A percentile compares a stretch with the other conserved stretches of the same genome.
Conservation (phyloP, 1,140 invertebrate species). For the Palaemon carinicauda region DNA sequence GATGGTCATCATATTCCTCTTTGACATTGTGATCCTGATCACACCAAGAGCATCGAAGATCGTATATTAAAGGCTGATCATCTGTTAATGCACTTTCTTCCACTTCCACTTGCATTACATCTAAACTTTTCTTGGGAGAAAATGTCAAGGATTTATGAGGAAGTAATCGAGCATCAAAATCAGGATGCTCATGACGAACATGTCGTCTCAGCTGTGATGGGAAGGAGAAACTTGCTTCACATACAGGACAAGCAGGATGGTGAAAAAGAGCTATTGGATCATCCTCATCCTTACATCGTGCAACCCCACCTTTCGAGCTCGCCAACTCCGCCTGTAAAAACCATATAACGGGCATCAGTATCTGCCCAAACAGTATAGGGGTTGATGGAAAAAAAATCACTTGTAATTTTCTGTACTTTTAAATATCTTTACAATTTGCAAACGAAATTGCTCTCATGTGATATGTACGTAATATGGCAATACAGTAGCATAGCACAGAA, state of each 20-base stretch:
- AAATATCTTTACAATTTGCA: not conserved
- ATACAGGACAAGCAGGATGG: slow-evolving; percentile 41
- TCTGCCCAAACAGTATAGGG: slow-evolving; percentile 7
- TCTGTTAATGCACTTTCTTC: not conserved
- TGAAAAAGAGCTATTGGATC: not conserved
- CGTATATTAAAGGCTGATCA: not conserved
- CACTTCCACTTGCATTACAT: slow-evolving; percentile 27
- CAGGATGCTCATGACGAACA: slow-evolving; percentile 42
- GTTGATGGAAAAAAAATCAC: not conserved
- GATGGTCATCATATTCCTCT: slow-evolving; percentile 38
- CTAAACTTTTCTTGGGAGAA: not conserved
- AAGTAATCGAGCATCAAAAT: slow-evolving; percentile 32
- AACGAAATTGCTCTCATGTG: too few species aligned
- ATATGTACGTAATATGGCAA: too few species aligned
- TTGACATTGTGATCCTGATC: slow-evolving; percentile 22
- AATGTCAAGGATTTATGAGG: not conserved
- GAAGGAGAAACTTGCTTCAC: slow-evolving; percentile 30
- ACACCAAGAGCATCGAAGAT: slow-evolving; percentile 38
- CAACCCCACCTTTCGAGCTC: slow-evolving; percentile 29
- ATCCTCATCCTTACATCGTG: slow-evolving; percentile 11
- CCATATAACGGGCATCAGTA: slow-evolving; percentile 48
- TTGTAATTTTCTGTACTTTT: not conserved
- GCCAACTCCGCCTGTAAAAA: slow-evolving; percentile 46
- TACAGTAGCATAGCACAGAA: too few species aligned
- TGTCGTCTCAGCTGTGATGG: slow-evolving; percentile 39